phyloP scores from a whole-genome alignment of 2,113 vertebrate genomes.

The Psilopsiagon aurifrons region DNA sequence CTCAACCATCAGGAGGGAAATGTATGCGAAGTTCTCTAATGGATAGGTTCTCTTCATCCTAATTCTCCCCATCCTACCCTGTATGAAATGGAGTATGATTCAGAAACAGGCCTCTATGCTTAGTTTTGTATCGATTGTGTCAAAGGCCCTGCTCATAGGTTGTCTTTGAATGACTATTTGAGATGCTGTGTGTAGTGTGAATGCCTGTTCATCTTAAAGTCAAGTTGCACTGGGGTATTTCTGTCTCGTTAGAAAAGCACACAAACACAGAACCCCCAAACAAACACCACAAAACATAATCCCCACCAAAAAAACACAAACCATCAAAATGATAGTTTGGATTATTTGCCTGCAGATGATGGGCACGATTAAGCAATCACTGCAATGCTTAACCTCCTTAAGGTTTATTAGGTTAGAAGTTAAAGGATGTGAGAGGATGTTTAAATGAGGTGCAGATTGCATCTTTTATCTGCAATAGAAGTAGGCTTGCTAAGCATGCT shows the following conservation, averaged over 20 bases:
- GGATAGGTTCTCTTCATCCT: rapidly evolving
- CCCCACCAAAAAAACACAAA: neutral
- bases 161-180: neutral
- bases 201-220: neutral
- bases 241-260: neutral
- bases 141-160: neutral
- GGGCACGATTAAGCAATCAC: neutral
- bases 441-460: neutral
- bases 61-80: neutral
- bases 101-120: neutral
- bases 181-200: neutral
- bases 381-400: neutral
- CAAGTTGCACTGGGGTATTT: neutral
- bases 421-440: neutral
- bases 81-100: rapidly evolving
- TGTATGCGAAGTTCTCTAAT: neutral
- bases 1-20: neutral
- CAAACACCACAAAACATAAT: neutral
- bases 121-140: neutral
- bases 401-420: neutral
- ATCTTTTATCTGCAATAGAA: neutral
- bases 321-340: neutral
- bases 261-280: neutral
- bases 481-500: neutral
- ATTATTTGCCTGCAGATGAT: neutral